These are phyloP conservation scores for Cordilura impudica DNA, from an alignment of 2,888 invertebrate genomes.

Conservation along the genomic window DNA sequence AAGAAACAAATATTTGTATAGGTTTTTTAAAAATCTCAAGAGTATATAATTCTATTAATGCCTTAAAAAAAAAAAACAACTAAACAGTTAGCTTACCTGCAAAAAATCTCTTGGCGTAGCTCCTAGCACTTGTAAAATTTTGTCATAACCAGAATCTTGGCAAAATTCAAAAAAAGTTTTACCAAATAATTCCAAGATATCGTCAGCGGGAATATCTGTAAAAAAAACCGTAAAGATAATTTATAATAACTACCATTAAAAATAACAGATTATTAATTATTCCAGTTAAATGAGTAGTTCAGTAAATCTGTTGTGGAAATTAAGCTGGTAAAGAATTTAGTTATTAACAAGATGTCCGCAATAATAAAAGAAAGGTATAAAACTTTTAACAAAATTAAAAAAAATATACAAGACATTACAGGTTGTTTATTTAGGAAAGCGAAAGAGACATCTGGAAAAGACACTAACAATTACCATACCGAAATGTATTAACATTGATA, in stretches of 20 bases:
- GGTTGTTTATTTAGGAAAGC: too few relatives aligned
- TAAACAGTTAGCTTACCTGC: constrained; percentile 81
- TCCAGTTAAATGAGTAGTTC: too few relatives aligned
- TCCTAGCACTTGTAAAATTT: constrained; percentile 94
- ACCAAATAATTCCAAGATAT: constrained; percentile 93
- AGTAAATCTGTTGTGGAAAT: too few relatives aligned
- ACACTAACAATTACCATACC: background rate
- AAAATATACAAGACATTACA: too few relatives aligned
- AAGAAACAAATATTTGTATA: too few relatives aligned
- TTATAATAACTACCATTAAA: too few relatives aligned
- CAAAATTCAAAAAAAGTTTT: constrained; percentile 98
- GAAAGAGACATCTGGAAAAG: background rate
- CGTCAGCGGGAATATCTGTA: constrained; percentile 92
- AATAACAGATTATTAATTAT: too few relatives aligned
- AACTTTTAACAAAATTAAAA: too few relatives aligned
- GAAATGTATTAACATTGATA: background rate
- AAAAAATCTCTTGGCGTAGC: constrained; percentile 97
- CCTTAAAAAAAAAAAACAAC: background rate
- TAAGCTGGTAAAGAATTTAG: too few relatives aligned
- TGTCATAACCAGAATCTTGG: constrained; percentile 97
- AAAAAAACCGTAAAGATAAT: constrained; percentile 6
- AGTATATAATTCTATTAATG: background rate
- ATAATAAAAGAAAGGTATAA: too few relatives aligned
- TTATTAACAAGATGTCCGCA: too few relatives aligned
- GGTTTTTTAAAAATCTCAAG: background rate